phyloP scores from a whole-genome alignment of 2,888 invertebrate species.

The Himalopsyche tibetana region DNA sequence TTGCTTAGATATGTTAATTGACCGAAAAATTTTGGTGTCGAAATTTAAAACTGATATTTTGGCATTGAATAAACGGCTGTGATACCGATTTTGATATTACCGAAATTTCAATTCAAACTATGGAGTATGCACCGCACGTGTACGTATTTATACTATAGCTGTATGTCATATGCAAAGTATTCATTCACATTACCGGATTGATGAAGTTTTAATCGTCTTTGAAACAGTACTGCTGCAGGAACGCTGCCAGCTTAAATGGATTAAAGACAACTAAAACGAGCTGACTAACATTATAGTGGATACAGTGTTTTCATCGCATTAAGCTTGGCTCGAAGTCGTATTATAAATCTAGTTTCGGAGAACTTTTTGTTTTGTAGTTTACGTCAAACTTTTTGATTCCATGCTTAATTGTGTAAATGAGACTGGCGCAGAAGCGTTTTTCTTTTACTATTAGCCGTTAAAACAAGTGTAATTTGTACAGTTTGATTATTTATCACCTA shows the following conservation, averaged over 20 bases:
- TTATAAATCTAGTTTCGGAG: slow-evolving; percentile 15
- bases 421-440: not conserved
- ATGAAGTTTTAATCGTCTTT: slow-evolving; percentile 49
- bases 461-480: not conserved
- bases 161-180: not conserved
- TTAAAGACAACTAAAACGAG: slow-evolving; percentile 18
- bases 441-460: not conserved
- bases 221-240: slow-evolving; percentile 32
- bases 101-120: too few species aligned
- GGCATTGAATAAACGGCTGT: too few species aligned
- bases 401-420: slow-evolving; percentile 2
- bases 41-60: too few species aligned
- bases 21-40: too few species aligned
- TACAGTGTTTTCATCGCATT: slow-evolving; percentile 17
- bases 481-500: not conserved
- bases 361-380: not conserved
- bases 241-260: slow-evolving; percentile 26
- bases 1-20: too few species aligned
- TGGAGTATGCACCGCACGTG: too few species aligned
- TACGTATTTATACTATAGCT: too few species aligned
- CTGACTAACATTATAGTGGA: slow-evolving; percentile 15
- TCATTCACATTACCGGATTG: slow-evolving; percentile 45
- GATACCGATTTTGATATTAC: too few species aligned
- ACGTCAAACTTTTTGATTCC: not conserved
- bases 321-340: slow-evolving; percentile 5